These are phyloP conservation scores for Phthorimaea operculella DNA, from an alignment of 1,140 invertebrate genomes.

Conservation along the genomic window DNA sequence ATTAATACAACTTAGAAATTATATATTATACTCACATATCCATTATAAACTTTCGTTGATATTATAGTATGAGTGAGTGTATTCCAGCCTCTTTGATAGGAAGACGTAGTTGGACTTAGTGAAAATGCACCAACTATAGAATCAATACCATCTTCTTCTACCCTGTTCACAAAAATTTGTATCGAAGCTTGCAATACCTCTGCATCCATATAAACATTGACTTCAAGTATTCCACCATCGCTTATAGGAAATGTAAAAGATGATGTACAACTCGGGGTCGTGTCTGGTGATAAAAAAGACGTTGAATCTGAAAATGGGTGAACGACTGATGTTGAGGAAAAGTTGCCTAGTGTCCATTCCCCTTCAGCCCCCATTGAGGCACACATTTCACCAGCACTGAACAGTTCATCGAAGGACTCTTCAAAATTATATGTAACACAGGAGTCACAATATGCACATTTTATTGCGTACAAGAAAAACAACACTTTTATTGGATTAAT, in stretches of 20 bases:
- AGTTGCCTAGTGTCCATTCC: neutral
- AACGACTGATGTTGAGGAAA: neutral
- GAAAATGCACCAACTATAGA: slow-evolving; percentile 9
- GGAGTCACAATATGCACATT: neutral
- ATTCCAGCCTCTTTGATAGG: slow-evolving; percentile 14
- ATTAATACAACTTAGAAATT: neutral
- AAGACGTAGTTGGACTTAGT: neutral
- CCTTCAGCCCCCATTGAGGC: neutral
- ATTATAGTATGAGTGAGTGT: slow-evolving; percentile 12
- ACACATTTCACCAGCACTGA: neutral
- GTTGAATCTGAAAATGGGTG: neutral
- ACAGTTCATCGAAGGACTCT: neutral
- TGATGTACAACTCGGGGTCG: slow-evolving; percentile 21
- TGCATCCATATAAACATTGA: slow-evolving; percentile 22
- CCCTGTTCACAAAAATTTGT: slow-evolving; percentile 19
- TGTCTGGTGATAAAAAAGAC: neutral
- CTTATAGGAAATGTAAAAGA: slow-evolving; percentile 21
- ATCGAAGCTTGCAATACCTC: slow-evolving; percentile 13
- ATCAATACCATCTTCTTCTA: slow-evolving; percentile 10
- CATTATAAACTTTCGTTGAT: slow-evolving; percentile 14
- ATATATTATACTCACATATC: slow-evolving; percentile 24
- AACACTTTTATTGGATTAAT: too few relatives aligned
- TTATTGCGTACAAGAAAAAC: too few relatives aligned
- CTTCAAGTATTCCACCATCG: slow-evolving; percentile 18
- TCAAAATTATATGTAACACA: neutral